phyloP scores from a whole-genome alignment of 2,113 vertebrate species.

The Sturnira hondurensis region DNA sequence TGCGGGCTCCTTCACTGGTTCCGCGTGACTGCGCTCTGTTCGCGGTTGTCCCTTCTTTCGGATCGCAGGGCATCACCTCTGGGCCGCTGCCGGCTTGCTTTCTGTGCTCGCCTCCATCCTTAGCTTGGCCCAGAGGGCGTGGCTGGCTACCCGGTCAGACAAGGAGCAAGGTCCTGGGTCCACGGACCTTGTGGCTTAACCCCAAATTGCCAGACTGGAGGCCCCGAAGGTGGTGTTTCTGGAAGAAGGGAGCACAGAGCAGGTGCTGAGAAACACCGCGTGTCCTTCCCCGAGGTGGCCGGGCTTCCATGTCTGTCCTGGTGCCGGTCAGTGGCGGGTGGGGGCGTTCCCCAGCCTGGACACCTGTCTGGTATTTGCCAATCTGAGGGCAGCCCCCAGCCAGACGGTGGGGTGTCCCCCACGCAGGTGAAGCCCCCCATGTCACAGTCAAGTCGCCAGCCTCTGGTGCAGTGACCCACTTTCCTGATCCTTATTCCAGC shows the following conservation, averaged over 20 bases:
- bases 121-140: fast-evolving
- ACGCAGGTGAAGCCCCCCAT: no score
- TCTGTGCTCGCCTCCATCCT: background rate
- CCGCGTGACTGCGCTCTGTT: no score
- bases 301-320: background rate
- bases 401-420: no score
- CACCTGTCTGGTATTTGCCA: fast-evolving
- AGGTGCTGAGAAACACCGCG: background rate
- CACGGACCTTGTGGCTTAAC: fast-evolving
- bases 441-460: fast-evolving
- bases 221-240: fast-evolving
- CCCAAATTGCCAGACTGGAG: background rate
- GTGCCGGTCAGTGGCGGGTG: background rate
- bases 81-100: no score
- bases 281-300: fast-evolving
- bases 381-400: background rate
- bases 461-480: fast-evolving
- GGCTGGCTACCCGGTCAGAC: fast-evolving
- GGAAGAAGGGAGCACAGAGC: fast-evolving
- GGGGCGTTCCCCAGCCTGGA: background rate
- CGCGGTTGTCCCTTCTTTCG: no score
- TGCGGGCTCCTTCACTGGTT: fast-evolving
- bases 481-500: fast-evolving
- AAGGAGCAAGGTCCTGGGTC: background rate
- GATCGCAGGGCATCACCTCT: fast-evolving